Evolutionary conservation across 2,113 vertebrate species (phyloP), one percentile per base, ranked within the genome.

Genomic region (Silurus meridionalis): DNA sequence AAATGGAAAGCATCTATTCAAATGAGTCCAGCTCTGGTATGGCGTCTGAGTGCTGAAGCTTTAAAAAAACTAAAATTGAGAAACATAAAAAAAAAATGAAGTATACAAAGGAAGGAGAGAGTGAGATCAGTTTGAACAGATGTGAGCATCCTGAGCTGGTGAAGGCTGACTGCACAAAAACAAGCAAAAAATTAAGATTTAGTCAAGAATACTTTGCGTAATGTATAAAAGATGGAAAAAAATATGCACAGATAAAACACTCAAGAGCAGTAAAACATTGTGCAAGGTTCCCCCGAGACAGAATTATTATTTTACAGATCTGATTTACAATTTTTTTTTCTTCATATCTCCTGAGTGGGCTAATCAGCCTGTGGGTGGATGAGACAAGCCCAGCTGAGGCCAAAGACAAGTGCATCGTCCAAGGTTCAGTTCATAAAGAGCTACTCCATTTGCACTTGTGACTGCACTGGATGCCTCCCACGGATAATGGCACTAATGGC

Each of bases 391-490:
- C 10, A 3, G 50, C 55, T 58, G 78, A 0, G 78, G 55, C 64
- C 78, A 61, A 81, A 72, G 14, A 72, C 46, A 13, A 52, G 79
- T 21, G 55, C 50, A 2, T 46, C 15, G 78, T 72, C 37, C 64
- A 80, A 52, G 64, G 78, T 86, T 80, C 85, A 60, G 53, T 21
- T 80, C 21, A 80, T 85, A 71, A 25, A 80, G 52, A 69, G 77
- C 28, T 6, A 71, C 84, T 85, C 63, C 63, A 69, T 80, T 67
- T 60, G n/a, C 61, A 85, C 84, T 64, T 57, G 74, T 63, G 5
- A 28, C 64, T 71, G 50, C 58, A 23, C 74, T 79, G 55, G n/a
- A 60, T 61, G 75, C 63, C 75, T 79, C 52, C 74, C 6, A 85
- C 74, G 13, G 53, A 79, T 60, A 57, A 83, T 57, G 13, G 4